Evolutionary conservation across 2,888 invertebrate genomes (phyloP).

Genomic region (Torymus texanus): DNA sequence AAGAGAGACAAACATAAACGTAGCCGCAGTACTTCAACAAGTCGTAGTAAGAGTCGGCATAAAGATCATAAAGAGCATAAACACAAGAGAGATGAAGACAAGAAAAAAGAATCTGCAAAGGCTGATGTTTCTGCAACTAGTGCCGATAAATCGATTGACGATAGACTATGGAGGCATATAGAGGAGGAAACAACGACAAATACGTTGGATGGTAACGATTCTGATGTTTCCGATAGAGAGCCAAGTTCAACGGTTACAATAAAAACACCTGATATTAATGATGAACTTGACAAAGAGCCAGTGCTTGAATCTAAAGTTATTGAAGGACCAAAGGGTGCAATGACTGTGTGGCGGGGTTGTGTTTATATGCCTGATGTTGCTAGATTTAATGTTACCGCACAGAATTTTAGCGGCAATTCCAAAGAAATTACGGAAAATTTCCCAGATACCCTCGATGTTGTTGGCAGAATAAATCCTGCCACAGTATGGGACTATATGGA

Average conservation of each 20-base stretch:
- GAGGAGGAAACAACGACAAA: slow-evolving; percentile 72
- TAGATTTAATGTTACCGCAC: slow-evolving; percentile 88
- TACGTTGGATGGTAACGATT: slow-evolving; percentile 71
- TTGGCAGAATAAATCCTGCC: slow-evolving; percentile 92
- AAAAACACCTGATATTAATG: slow-evolving; percentile 77
- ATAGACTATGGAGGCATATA: slow-evolving; percentile 77
- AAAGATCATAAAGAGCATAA: slow-evolving; percentile 60
- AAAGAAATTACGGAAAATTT: slow-evolving; percentile 84
- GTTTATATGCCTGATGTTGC: slow-evolving; percentile 94
- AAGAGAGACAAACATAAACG: slow-evolving; percentile 60
- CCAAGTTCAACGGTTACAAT: slow-evolving; percentile 87
- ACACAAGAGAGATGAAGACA: slow-evolving; percentile 64
- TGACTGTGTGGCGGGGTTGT: slow-evolving; percentile 86
- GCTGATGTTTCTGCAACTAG: slow-evolving; percentile 14
- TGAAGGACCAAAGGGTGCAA: slow-evolving; percentile 58
- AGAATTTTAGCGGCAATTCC: slow-evolving; percentile 82
- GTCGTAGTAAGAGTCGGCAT: slow-evolving; percentile 59
- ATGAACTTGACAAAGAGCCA: slow-evolving; percentile 66
- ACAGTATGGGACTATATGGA: slow-evolving; percentile 95
- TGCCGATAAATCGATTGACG: slow-evolving; percentile 74
- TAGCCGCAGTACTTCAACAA: slow-evolving; percentile 58
- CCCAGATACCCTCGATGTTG: slow-evolving; percentile 87
- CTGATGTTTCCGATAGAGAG: slow-evolving; percentile 81
- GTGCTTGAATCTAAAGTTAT: slow-evolving; percentile 56
- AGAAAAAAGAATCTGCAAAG: slow-evolving; percentile 60